A percentile compares a stretch with the other conserved stretches of the same genome.
Conservation (phyloP, 2,888 invertebrate genomes). For the Spilarctia lutea region DNA sequence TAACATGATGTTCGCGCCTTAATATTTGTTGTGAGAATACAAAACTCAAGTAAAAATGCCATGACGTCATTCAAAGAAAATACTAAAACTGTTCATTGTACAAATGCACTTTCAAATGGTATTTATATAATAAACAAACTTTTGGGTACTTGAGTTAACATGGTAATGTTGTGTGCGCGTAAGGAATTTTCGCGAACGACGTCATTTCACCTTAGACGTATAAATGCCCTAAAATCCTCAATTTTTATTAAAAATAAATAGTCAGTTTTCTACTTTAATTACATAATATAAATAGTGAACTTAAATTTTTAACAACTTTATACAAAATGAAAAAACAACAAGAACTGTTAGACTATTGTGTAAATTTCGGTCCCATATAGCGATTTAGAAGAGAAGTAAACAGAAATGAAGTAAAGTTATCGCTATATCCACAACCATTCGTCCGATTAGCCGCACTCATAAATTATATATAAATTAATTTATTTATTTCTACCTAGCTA, state of each 20-base stretch:
- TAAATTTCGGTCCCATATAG: conserved; percentile 67
- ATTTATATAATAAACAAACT: conserved; percentile 41
- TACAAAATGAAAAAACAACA: conserved; percentile 73
- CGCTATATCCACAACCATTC: conserved; percentile 76
- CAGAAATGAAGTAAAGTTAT: conserved; percentile 48
- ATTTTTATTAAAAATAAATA: conserved; percentile 78
- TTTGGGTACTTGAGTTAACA: conserved; percentile 34
- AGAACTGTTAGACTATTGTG: conserved; percentile 45
- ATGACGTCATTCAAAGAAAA: conserved; percentile 65
- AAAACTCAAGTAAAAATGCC: conserved; percentile 62
- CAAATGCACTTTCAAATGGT: conserved; percentile 20
- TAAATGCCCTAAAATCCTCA: conserved; percentile 70
- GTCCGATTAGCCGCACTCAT: conserved; percentile 72
- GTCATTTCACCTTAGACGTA: conserved; percentile 67
- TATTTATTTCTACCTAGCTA: conserved; percentile 75
- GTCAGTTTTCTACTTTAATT: conserved; percentile 76
- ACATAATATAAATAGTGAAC: conserved; percentile 80
- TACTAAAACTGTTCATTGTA: conserved; percentile 21
- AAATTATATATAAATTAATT: conserved; percentile 70
- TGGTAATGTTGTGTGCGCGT: conserved; percentile 25
- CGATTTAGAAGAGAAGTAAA: conserved; percentile 44
- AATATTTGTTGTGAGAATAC: conserved; percentile 87
- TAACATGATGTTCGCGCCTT: conserved; percentile 71
- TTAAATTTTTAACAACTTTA: conserved; percentile 77
- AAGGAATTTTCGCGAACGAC: conserved; percentile 55